phyloP scores from a whole-genome alignment of 2,888 invertebrate genomes.

The Tetragonisca angustula region DNA sequence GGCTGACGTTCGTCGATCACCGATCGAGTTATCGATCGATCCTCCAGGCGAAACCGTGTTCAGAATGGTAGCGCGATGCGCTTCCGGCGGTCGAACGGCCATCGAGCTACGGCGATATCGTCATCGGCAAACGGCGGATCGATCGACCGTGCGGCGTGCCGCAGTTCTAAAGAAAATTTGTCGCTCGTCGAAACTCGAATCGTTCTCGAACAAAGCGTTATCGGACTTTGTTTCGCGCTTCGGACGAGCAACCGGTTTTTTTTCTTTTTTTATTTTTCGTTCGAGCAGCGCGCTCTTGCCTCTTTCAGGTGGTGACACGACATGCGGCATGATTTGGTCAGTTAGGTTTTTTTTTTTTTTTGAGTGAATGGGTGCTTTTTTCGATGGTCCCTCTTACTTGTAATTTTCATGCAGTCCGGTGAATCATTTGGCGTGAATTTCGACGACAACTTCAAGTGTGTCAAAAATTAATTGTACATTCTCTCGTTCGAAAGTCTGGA shows the following conservation, averaged over 20 bases:
- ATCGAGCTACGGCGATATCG: slow-evolving; percentile 1
- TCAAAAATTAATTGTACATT: not conserved
- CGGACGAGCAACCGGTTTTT: not conserved
- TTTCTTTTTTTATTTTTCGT: not conserved
- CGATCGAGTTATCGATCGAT: slow-evolving; percentile 53
- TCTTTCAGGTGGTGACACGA: not conserved
- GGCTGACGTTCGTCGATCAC: slow-evolving; percentile 71
- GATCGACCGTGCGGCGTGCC: slow-evolving; percentile 21
- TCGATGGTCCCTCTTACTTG: too few relatives aligned
- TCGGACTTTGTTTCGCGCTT: slow-evolving; percentile 21
- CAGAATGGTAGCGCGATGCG: not conserved
- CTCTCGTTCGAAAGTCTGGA: too few relatives aligned
- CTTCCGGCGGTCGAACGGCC: not conserved
- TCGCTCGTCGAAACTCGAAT: slow-evolving; percentile 17
- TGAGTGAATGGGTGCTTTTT: not conserved
- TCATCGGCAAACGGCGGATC: slow-evolving; percentile 1
- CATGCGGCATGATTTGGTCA: not conserved
- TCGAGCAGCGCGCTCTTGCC: not conserved
- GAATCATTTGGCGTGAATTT: not conserved
- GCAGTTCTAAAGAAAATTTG: slow-evolving; percentile 8
- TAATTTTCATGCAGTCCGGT: too few relatives aligned
- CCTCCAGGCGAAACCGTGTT: slow-evolving; percentile 17
- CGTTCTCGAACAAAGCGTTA: slow-evolving; percentile 8
- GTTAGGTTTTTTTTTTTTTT: not conserved
- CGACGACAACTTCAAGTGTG: not conserved